Conservation (phyloP, 2,797 vertebrate genomes). For the Tamandua tetradactyla region DNA sequence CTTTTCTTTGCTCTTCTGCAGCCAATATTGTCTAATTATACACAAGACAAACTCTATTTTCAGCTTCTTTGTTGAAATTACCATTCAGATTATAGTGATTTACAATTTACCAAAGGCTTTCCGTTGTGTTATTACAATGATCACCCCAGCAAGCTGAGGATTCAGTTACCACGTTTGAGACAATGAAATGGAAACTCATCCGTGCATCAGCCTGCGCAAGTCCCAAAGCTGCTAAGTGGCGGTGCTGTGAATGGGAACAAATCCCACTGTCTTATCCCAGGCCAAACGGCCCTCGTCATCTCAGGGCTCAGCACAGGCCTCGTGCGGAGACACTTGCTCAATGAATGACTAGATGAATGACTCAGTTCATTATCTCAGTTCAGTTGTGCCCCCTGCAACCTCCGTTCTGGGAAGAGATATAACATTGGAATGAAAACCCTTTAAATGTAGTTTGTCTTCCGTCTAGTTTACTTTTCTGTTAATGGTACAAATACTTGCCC, state of each 20-base stretch:
- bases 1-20: neutral
- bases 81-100: neutral
- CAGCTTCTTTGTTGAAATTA: neutral
- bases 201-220: neutral
- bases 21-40: neutral
- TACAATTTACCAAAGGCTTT: neutral
- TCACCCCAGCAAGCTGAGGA: neutral
- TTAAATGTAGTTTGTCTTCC: neutral
- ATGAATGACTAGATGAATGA: neutral
- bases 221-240: neutral
- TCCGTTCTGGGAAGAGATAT: neutral
- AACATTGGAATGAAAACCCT: neutral
- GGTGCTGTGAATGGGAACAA: neutral
- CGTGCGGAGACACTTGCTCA: rapidly evolving
- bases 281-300: neutral
- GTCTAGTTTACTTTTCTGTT: neutral
- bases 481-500: neutral
- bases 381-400: neutral
- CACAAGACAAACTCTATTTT: neutral
- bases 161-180: neutral
- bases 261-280: neutral
- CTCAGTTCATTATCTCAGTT: neutral
- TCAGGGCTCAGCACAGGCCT: neutral
- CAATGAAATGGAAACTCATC: neutral
- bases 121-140: neutral